phyloP scores from a whole-genome alignment of 2,888 invertebrate genomes.

The Latheticus oryzae region DNA sequence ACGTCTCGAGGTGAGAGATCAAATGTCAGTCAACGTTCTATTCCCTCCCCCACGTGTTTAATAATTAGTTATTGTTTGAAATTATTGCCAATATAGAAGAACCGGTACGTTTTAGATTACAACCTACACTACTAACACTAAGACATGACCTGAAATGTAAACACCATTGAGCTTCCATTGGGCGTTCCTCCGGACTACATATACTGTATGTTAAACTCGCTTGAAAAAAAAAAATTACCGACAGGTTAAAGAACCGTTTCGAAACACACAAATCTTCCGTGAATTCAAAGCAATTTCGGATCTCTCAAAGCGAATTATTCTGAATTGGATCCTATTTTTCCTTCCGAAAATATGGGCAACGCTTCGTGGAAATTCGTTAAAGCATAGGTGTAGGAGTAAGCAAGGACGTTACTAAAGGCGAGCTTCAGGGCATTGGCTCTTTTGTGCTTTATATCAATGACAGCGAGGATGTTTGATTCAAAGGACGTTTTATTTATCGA shows the following conservation, averaged over 20 bases:
- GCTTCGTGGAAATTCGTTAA: conserved; percentile 15
- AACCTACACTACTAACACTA: conserved; percentile 29
- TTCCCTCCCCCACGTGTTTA: conserved; percentile 24
- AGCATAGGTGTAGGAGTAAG: neutral
- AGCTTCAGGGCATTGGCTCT: conserved; percentile 10
- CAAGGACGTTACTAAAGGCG: conserved; percentile 12
- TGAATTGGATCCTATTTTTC: conserved; percentile 14
- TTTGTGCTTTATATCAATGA: conserved; percentile 16
- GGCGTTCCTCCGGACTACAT: conserved; percentile 19
- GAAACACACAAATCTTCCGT: conserved; percentile 22
- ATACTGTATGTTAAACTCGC: conserved; percentile 13
- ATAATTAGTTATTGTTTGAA: conserved; percentile 39
- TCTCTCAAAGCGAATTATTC: conserved; percentile 20
- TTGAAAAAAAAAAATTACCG: conserved; percentile 10
- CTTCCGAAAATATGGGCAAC: conserved; percentile 10
- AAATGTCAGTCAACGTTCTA: conserved; percentile 34
- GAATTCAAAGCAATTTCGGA: conserved; percentile 27
- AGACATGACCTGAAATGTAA: conserved; percentile 26
- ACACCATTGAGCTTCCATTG: conserved; percentile 17
- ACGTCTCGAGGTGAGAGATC: conserved; percentile 36
- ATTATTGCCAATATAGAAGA: conserved; percentile 27
- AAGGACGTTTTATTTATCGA: conserved; percentile 16
- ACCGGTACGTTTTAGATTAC: conserved; percentile 40
- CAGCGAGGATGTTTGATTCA: conserved; percentile 4
- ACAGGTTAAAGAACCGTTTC: conserved; percentile 25